These are phyloP conservation scores for Greenwoodochromis staneri DNA, from an alignment of 2,113 vertebrate species.

Conservation along the genomic window DNA sequence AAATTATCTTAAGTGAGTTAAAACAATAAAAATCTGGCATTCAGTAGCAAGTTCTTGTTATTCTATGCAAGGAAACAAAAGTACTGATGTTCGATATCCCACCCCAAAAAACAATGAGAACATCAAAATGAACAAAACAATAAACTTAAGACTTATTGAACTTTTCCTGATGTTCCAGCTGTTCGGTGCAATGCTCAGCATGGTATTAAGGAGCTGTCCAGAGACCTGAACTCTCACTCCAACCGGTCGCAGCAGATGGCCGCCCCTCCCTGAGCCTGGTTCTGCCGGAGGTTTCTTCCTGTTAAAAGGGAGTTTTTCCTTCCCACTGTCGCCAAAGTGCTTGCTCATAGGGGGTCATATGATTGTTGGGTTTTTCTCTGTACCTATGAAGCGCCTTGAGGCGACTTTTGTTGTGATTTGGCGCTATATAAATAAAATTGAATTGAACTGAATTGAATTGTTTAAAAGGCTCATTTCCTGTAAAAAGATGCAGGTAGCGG, in stretches of 20 bases:
- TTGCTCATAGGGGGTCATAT: not conserved
- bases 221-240: slow-evolving; percentile 15
- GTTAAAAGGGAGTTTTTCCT: not conserved
- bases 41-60: not conserved
- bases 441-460: not conserved
- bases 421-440: not conserved
- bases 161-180: not conserved
- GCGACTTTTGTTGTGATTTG: not conserved
- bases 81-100: not conserved
- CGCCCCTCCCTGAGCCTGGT: accelerated
- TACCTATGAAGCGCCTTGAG: accelerated
- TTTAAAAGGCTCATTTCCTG: not conserved
- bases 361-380: not conserved
- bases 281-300: not conserved
- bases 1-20: not conserved
- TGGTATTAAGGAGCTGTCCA: slow-evolving; percentile 36
- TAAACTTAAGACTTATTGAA: not conserved
- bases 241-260: not conserved
- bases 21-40: not conserved
- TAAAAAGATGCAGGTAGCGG: not conserved
- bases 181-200: not conserved
- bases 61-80: not conserved
- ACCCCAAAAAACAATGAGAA: not conserved
- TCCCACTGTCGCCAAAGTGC: not conserved
- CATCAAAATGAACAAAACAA: not conserved